Conservation (phyloP, 1,140 invertebrate genomes). For the Zaprionus ghesquierei region DNA sequence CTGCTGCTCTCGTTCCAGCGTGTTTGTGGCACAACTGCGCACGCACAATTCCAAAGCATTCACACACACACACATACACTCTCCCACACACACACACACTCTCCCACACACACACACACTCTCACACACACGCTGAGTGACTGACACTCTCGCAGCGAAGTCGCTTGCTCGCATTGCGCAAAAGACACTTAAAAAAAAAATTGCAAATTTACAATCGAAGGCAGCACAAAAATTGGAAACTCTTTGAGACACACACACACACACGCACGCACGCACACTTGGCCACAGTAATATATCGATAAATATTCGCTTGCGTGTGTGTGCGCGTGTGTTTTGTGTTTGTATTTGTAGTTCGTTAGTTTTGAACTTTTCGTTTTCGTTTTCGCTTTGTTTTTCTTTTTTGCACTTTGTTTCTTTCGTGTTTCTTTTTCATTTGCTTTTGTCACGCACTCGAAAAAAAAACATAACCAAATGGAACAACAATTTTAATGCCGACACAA, state of each 20-base stretch:
- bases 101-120: neutral
- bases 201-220: conserved; percentile 15
- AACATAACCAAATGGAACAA: conserved; percentile 34
- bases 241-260: neutral
- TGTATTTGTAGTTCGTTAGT: conserved; percentile 17
- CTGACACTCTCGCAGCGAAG: neutral
- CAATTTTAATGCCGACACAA: conserved; percentile 50
- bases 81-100: neutral
- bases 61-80: neutral
- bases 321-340: neutral
- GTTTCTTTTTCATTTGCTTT: conserved; percentile 38
- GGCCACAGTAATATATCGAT: neutral
- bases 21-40: conserved; percentile 28
- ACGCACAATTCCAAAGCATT: conserved; percentile 24
- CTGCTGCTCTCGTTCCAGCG: conserved; percentile 1
- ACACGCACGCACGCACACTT: neutral
- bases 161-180: conserved; percentile 11
- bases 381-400: too few relatives aligned
- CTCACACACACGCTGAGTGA: neutral
- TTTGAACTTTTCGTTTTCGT: conserved; percentile 17
- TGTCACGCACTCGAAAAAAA: conserved; percentile 53
- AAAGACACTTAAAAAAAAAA: conserved; percentile 16
- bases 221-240: conserved; percentile 28
- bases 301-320: neutral
- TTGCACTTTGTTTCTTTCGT: conserved; percentile 26